Base-by-base conservation (phyloP, 2,113 vertebrate species). In the Actenoides hombroni region DNA sequence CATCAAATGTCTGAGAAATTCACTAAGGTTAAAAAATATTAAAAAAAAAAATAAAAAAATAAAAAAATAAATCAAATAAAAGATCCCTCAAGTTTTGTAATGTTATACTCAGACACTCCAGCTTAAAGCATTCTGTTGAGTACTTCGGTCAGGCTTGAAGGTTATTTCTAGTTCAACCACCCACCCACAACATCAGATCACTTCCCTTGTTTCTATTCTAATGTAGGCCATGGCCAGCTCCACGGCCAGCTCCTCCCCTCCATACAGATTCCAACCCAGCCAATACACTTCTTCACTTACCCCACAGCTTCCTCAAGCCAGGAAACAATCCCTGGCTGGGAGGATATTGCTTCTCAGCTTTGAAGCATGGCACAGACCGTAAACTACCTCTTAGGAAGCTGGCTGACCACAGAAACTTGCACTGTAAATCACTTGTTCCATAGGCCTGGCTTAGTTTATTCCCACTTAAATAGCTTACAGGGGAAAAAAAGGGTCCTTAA, bases 141-240 rank as follows among this genome's bases (percentile, higher is more conserved):
- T 29, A 31, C 83, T 64, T 53, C 81, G 74, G 56, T 67, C 48
- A 64, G 83, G 81, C 81, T 83, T 83, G 87, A 76, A 89, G 84
- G 84, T 85, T 92, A 92, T 84, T 91, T 95, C 78, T 83, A 85
- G 74, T 69, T 88, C 81, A 68, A 60, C 10, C 61, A 90, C 15
- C 78, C 82, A 90, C 39, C 82, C 71, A 63, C 88, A 88, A 13
- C 4, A 76, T 8, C 85, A 69, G 90, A 79, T 92, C 86, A 85
- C 75, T 92, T 90, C 85, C 74, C 88, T 65, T 2, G 10, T 88
- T 88, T 90, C 94, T 93, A 56, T 93, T 77, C 92, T 57, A 39
- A 73, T 25, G 48, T 4, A 81, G 84, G 77, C 84, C 81, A 83
- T 0, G 42, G 68, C 29, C 88, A 87, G 16, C 77, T 86, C 83